Base-by-base conservation (phyloP, 2,888 invertebrate species). In the Salticus scenicus region DNA sequence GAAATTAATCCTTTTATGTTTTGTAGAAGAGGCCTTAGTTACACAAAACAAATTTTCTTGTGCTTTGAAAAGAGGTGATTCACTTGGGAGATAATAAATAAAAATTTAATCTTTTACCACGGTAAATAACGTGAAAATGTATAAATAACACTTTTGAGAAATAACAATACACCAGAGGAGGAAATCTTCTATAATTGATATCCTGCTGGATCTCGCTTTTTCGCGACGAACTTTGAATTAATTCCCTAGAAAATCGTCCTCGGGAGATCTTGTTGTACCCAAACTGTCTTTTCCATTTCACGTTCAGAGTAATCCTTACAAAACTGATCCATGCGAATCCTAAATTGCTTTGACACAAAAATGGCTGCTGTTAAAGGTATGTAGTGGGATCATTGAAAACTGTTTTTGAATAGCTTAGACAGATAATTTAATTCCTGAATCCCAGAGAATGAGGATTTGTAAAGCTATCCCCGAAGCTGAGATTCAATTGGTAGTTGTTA, bases 401-500 rank as follows among this genome's bases (percentile, higher is more conserved):
- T 70, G 70, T 70, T 30, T 81, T 33, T 80, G 73, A 74, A 74
- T 74, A 64, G 76, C 76, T 76, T 42, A 75, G 42, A 12, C 33
- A 42, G 70, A 47, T 75, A 77, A 84, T 77, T 84, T 73, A 69
- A 84, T 77, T 84, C 69, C 69, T 51, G 74, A 75, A 75, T 70
- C 41, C 51, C n/a, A 66, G 66, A 66, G 28, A 41, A 33, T 74
- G 41, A 67, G 70, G 70, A 42, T 42, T 74, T 63, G 14, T 47
- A 14, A 33, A 51, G 20, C 37, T 2, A 5, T 37, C 24, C 41
- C n/a, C 24, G 14, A 17, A 24, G 27, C 27, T 28, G 42, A 64
- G 72, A 77, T 84, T 77, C 83, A 77, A 84, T 84, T 84, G 77
- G 72, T 67, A 57, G 51, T 42, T 41, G 77, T 47, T 84, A 84